Conservation (phyloP, 1,140 invertebrate species). For the Meloidogyne chitwoodi region DNA sequence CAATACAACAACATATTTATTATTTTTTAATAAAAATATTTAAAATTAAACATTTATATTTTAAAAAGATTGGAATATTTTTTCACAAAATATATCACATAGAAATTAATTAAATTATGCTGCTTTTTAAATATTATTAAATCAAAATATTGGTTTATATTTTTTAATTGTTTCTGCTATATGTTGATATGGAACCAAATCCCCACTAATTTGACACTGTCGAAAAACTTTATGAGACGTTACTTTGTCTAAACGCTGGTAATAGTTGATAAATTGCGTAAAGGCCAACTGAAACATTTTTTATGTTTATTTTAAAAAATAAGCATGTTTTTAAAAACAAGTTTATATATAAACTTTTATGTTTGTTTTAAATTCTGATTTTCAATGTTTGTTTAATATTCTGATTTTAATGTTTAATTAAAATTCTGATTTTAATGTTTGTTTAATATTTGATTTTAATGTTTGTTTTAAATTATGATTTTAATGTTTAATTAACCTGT, state of each 20-base stretch:
- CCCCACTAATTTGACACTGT: slow-evolving; percentile 71
- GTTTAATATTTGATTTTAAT: background rate
- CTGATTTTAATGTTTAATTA: background rate
- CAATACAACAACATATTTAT: no score
- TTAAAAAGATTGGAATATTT: background rate
- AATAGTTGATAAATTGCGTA: slow-evolving; percentile 92
- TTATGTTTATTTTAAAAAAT: no score
- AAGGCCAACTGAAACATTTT: slow-evolving; percentile 74
- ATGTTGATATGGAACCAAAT: slow-evolving; percentile 94
- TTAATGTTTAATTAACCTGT: slow-evolving; percentile 61
- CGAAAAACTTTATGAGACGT: slow-evolving; percentile 72
- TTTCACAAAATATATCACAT: background rate
- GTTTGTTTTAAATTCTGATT: background rate
- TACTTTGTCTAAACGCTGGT: slow-evolving; percentile 92
- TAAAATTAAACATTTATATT: no score
- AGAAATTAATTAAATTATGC: background rate
- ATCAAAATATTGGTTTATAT: slow-evolving; percentile 72
- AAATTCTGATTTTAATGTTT: background rate
- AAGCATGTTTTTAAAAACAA: background rate
- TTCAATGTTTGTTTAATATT: background rate
- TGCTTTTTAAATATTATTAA: background rate
- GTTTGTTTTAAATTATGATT: background rate
- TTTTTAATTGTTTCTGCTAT: slow-evolving; percentile 99
- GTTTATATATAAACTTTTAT: background rate
- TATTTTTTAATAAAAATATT: no score